Base-by-base conservation (phyloP, 2,113 vertebrate species). In the Pterocles gutturalis region DNA sequence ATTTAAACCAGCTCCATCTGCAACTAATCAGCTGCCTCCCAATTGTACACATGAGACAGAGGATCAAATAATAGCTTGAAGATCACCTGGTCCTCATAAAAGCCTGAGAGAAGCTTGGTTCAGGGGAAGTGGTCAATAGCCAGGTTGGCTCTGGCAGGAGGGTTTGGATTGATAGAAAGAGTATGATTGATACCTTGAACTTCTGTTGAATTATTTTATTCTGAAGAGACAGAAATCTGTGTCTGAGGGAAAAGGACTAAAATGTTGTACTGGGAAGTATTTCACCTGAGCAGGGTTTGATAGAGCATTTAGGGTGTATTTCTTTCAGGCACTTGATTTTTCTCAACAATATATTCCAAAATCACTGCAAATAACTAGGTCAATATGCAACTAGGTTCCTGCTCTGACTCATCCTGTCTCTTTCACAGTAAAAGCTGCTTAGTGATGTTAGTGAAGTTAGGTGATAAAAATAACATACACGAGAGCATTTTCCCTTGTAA, bases 71-170 rank as follows among this genome's bases (percentile, higher is more conserved):
- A 67, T 93, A n/a, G 26, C 48, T 75, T 89, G 64, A 87, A 82
- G 60, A 95, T 86, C 95, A 94, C 85, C 80, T 92, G 88, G 79
- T 72, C 34, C 31, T 94, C 86, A 92, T 93, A 91, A 96, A 94
- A 84, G 17, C 19, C 48, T 65, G 9, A 10, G 72, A 65, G 41
- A 62, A 77, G 5, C 29, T 55, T 24, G 3, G 17, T 9, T 85
- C 62, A 55, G 16, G 28, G 31, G 31, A 16, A 48, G 10, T 75
- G 46, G n/a, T 55, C 15, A 18, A 10, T n/a, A 45, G 51, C 36
- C 10, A 57, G 13, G 11, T 7, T 83, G 24, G 9, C 2, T 83
- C 11, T 88, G 6, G n/a, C 13, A 61, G 54, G 45, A 58, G 20
- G 2, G 4, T 55, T 82, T 65, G 14, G 24, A 11, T 17, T 75